phyloP scores from a whole-genome alignment of 2,797 vertebrate species.

The Lophius americanus region DNA sequence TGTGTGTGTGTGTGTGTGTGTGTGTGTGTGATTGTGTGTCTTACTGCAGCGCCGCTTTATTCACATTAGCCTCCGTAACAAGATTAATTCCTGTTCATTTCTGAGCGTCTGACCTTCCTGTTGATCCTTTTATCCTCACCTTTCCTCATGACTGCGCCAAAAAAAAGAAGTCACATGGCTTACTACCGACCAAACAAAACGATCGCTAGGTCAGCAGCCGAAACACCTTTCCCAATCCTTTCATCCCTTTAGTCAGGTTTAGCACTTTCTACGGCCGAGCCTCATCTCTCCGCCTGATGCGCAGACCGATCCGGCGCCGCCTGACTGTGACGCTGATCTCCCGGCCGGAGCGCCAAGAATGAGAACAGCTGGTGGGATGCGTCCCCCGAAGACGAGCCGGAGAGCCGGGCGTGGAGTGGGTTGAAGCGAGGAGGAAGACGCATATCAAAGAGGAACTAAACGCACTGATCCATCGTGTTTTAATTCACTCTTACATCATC shows the following conservation, averaged over 20 bases:
- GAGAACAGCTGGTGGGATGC: slow-evolving; percentile 46
- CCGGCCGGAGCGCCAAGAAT: slow-evolving; percentile 36
- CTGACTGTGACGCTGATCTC: slow-evolving; percentile 49
- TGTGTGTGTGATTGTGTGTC: not conserved
- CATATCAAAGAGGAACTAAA: slow-evolving; percentile 67
- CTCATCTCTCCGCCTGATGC: slow-evolving; percentile 43
- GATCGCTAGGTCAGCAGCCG: slow-evolving; percentile 27
- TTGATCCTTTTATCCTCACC: slow-evolving; percentile 55
- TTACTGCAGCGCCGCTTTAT: too few relatives aligned
- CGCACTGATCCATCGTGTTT: slow-evolving; percentile 59
- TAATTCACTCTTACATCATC: slow-evolving; percentile 76
- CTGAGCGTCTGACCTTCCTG: slow-evolving; percentile 69
- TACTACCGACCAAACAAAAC: slow-evolving; percentile 38
- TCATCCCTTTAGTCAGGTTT: slow-evolving; percentile 54
- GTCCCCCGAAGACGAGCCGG: slow-evolving; percentile 6
- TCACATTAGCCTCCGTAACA: too few relatives aligned
- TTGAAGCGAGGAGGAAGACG: slow-evolving; percentile 28
- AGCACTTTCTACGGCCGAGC: slow-evolving; percentile 44
- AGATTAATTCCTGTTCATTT: slow-evolving; percentile 60
- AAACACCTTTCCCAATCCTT: slow-evolving; percentile 36
- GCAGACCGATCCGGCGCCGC: slow-evolving; percentile 51
- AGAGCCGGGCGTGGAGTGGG: not conserved
- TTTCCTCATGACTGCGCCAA: slow-evolving; percentile 31
- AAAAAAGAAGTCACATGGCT: slow-evolving; percentile 11
- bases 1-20: slow-evolving; percentile 28